Percentiles rank a stretch among this genome's conserved stretches.
These are phyloP conservation scores for Zaprionus vittiger DNA, from an alignment of 1,140 invertebrate genomes.

Conservation along the genomic window DNA sequence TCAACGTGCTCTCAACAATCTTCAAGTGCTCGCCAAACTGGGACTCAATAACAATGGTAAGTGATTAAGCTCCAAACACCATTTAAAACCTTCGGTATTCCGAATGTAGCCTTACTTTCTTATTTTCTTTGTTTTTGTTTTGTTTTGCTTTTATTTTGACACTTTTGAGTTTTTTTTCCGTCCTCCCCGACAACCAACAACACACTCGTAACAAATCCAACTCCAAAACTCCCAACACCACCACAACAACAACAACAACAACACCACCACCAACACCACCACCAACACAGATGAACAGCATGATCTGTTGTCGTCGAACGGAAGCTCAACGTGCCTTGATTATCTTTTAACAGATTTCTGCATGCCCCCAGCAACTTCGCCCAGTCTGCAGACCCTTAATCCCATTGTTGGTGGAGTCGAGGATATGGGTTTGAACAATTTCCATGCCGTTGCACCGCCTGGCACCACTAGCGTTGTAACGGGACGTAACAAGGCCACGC, in stretches of 20 bases:
- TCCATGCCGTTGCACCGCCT: constrained; percentile 77
- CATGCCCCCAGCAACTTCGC: constrained; percentile 87
- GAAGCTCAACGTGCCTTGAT: constrained; percentile 86
- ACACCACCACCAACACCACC: constrained; percentile 12
- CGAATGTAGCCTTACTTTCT: not conserved
- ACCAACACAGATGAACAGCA: constrained; percentile 68
- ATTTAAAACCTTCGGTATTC: too few relatives aligned
- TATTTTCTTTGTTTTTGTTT: not conserved
- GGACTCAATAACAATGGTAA: constrained; percentile 90
- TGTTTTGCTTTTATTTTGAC: constrained; percentile 37
- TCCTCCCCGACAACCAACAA: constrained; percentile 17
- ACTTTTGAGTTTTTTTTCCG: constrained; percentile 33
- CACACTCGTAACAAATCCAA: constrained; percentile 9
- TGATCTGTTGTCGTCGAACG: constrained; percentile 84
- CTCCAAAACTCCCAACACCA: constrained; percentile 14
- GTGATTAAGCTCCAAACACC: constrained; percentile 42
- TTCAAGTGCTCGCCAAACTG: constrained; percentile 94
- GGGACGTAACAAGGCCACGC: constrained; percentile 89
- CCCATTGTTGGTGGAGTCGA: constrained; percentile 74
- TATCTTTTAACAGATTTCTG: constrained; percentile 83
- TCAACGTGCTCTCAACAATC: constrained; percentile 92
- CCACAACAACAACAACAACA: constrained; percentile 18
- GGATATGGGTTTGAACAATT: constrained; percentile 65
- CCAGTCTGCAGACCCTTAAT: constrained; percentile 85
- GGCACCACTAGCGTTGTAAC: constrained; percentile 83